Percentiles rank a stretch among this genome's conserved stretches.
These are phyloP conservation scores for Chrysomallon squamiferum DNA, from an alignment of 1,140 invertebrate genomes.

Conservation along the genomic window DNA sequence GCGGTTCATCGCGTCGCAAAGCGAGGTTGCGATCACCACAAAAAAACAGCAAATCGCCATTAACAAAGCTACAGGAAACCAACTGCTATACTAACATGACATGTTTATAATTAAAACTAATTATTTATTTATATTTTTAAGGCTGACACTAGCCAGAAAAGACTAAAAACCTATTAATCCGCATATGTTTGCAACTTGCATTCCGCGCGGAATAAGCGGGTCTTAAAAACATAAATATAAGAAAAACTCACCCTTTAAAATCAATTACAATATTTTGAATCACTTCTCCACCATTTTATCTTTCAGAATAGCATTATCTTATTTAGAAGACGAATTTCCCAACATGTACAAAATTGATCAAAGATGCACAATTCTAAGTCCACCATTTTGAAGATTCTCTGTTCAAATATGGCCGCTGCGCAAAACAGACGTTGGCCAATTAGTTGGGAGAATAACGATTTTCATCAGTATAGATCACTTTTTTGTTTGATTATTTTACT, in stretches of 20 bases:
- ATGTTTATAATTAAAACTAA: not conserved
- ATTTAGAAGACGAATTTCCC: slow-evolving; percentile 1
- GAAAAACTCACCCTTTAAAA: slow-evolving; percentile 4
- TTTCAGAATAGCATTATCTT: slow-evolving; percentile 13
- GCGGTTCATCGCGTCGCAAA: not conserved
- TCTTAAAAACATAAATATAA: not conserved
- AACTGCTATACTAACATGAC: not conserved
- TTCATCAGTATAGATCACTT: not conserved
- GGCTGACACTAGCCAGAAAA: not conserved
- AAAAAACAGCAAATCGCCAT: not conserved
- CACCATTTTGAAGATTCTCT: slow-evolving; percentile 22
- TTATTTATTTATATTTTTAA: not conserved
- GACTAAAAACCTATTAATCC: not conserved
- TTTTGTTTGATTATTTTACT: not conserved
- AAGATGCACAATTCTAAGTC: slow-evolving; percentile 19
- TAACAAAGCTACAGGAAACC: not conserved
- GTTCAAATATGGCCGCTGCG: slow-evolving; percentile 51
- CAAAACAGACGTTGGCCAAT: slow-evolving; percentile 41
- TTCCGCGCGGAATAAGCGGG: not conserved
- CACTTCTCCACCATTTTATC: not conserved
- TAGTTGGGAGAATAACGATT: slow-evolving; percentile 45
- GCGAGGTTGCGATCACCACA: not conserved
- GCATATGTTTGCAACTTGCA: not conserved
- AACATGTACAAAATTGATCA: slow-evolving; percentile 15
- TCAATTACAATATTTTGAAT: slow-evolving; percentile 7